Evolutionary conservation across 1,140 invertebrate species (phyloP).

Genomic region (Trachymyrmex septentrionalis): DNA sequence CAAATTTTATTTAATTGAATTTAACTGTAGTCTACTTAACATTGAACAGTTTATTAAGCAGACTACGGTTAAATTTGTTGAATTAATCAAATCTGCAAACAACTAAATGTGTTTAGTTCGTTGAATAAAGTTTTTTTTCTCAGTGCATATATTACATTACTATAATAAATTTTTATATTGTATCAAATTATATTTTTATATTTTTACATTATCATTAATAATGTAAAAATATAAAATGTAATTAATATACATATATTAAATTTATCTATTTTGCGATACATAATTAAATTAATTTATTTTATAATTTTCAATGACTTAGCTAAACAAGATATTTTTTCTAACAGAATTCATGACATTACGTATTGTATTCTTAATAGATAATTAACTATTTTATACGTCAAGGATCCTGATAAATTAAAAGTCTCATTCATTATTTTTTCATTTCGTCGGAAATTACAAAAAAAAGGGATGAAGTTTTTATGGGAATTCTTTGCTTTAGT

Average conservation of each 20-base stretch:
- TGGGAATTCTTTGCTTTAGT: conserved; percentile 42
- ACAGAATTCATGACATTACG: background rate
- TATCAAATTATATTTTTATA: no score
- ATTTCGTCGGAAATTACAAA: conserved; percentile 11
- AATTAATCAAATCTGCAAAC: no score
- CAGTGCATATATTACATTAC: background rate
- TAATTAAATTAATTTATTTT: background rate
- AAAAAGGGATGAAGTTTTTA: conserved; percentile 34
- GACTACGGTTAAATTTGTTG: no score
- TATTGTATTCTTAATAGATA: background rate
- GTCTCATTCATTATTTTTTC: background rate
- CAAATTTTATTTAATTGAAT: no score
- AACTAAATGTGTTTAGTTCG: no score
- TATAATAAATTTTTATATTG: no score
- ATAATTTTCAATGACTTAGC: background rate
- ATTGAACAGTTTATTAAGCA: no score
- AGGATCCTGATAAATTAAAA: background rate
- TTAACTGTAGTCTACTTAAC: no score
- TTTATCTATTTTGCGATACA: background rate
- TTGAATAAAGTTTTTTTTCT: no score
- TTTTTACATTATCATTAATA: no score
- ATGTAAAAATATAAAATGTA: no score
- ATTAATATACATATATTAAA: background rate
- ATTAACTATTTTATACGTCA: background rate
- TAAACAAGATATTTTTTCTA: background rate